Percentiles rank a stretch among this genome's conserved stretches.
These are phyloP conservation scores for Lamellibrachia columna DNA, from an alignment of 2,888 invertebrate genomes.

Conservation along the genomic window DNA sequence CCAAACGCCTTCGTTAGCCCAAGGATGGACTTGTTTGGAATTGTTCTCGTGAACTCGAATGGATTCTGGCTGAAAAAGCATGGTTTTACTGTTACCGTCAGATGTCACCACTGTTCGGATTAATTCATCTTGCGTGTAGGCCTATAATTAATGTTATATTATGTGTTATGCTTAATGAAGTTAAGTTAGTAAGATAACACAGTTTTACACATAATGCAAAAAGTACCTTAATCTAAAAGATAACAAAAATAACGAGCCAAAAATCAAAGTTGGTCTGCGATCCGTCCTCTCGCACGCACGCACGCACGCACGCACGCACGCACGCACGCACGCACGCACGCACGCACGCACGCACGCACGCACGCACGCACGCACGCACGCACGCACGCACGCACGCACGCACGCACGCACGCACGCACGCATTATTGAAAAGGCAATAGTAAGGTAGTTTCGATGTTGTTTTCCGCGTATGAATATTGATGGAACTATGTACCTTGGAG, in stretches of 20 bases:
- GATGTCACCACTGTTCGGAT: neutral
- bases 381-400: no score
- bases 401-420: no score
- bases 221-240: no score
- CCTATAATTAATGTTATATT: neutral
- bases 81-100: neutral
- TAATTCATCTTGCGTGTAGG: neutral
- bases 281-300: neutral
- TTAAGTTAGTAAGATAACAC: neutral
- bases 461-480: neutral
- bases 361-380: neutral
- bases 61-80: neutral
- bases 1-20: no score
- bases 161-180: neutral
- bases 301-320: neutral
- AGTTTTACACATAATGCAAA: no score
- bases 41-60: no score
- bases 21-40: no score
- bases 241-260: no score
- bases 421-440: neutral
- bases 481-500: neutral
- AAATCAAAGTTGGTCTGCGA: no score
- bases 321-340: constrained; percentile 23
- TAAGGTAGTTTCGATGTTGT: neutral
- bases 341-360: neutral